Conservation (phyloP, 1,140 invertebrate genomes). For the Notospermus geniculatus region DNA sequence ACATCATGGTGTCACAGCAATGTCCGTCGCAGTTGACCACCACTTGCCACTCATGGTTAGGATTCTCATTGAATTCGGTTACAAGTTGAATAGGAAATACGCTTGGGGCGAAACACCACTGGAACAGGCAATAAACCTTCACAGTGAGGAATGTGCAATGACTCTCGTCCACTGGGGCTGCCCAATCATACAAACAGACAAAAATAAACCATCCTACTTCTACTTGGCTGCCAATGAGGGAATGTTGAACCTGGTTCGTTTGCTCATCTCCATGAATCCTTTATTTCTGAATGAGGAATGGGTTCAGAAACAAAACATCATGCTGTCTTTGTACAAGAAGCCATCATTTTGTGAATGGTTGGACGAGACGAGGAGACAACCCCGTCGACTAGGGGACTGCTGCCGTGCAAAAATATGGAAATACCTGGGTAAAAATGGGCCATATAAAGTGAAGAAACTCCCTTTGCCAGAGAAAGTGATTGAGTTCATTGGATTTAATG, state of each 20-base stretch:
- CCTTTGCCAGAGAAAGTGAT: conserved; percentile 29
- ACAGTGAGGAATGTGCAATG: conserved; percentile 44
- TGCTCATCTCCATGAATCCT: conserved; percentile 39
- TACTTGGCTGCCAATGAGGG: conserved; percentile 39
- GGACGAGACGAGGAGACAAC: conserved; percentile 22
- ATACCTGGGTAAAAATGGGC: conserved; percentile 30
- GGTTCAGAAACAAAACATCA: conserved; percentile 33
- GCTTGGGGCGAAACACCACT: conserved; percentile 47
- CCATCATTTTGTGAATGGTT: conserved; percentile 38
- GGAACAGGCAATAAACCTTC: conserved; percentile 45
- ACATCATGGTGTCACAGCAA: conserved; percentile 40
- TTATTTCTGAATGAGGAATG: conserved; percentile 38
- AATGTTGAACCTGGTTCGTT: conserved; percentile 30
- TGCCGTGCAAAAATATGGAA: conserved; percentile 36
- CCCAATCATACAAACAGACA: conserved; percentile 20
- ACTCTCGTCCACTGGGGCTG: conserved; percentile 45
- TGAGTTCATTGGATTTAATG: conserved; percentile 34
- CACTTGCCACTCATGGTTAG: conserved; percentile 42
- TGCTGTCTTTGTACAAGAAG: conserved; percentile 36
- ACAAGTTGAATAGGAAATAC: conserved; percentile 40
- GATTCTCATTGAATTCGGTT: conserved; percentile 39
- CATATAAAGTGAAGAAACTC: conserved; percentile 31
- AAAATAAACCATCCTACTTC: conserved; percentile 36
- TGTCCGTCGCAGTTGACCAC: conserved; percentile 47
- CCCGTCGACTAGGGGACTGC: conserved; percentile 29